Evolutionary conservation across 1,140 invertebrate species (phyloP), one percentile per base, ranked within the genome.

Genomic region (Drosophila nigrodunni): DNA sequence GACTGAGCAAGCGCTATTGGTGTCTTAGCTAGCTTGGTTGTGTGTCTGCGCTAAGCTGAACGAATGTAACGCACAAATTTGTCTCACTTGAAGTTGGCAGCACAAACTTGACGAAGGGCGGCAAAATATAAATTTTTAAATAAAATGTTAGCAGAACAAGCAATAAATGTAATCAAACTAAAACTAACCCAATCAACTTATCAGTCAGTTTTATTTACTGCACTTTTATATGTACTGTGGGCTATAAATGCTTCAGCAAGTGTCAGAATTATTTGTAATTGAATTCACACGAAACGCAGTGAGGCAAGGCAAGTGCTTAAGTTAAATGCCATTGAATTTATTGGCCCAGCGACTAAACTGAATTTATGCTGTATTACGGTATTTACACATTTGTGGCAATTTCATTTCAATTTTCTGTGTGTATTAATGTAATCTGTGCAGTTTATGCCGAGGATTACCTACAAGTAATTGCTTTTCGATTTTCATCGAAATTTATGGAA

Each of bases 381-480:
- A 67, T 73, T 73, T 67, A 73, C 54, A 73, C 57, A 60, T 60
- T 73, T 52, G 41, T 55, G 65, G 55, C 71, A 74, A 74, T 74
- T 74, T 43, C 25, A 69, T 74, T 62, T 70, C 66, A 70, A 70
- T 74, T 62, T 62, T 50, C 57, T 41, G 46, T 11, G 46, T 11
- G 62, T 34, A 66, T 66, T 66, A 55, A 34, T 60, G 49, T 74
- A 68, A 73, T 68, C 71, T 60, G 11, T 39, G 9, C 15, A 58
- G 39, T 44, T 67, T 60, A 60, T 59, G 64, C 34, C 18, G 46
- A 49, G 55, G 66, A 46, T 74, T 69, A 74, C 15, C 43, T 43
- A 30, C 72, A 69, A 61, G 71, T 74, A 74, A 74, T 74, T 74
- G 72, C 50, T 43, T 70, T 70, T 70, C 50, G 58, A 70, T 62